These are phyloP conservation scores for Sarcophaga bullata DNA, from an alignment of 1,140 invertebrate species.

Conservation along the genomic window DNA sequence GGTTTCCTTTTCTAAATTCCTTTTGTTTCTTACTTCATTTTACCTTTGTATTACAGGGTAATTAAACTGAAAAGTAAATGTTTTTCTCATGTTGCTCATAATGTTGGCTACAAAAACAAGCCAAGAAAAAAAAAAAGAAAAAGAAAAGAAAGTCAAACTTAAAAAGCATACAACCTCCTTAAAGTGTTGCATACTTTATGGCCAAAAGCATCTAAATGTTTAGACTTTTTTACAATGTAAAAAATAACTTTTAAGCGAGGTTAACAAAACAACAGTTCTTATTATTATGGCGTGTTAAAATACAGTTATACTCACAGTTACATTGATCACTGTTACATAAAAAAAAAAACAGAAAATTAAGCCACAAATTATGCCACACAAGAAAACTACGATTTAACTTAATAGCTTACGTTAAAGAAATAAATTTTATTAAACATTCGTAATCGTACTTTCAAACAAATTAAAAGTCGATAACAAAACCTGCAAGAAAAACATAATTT, in stretches of 20 bases:
- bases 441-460: too few relatives aligned
- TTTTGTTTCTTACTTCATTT: neutral
- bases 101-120: neutral
- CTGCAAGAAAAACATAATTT: too few relatives aligned
- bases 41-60: neutral
- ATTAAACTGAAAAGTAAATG: conserved; percentile 27
- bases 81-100: neutral
- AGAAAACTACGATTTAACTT: too few relatives aligned
- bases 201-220: neutral
- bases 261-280: conserved; percentile 2
- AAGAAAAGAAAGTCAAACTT: neutral
- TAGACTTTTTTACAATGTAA: neutral
- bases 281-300: neutral
- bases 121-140: too few relatives aligned
- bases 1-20: neutral
- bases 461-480: too few relatives aligned
- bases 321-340: too few relatives aligned
- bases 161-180: neutral
- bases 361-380: too few relatives aligned
- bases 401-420: too few relatives aligned
- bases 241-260: neutral
- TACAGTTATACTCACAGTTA: neutral
- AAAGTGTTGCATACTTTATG: neutral
- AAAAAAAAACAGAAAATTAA: too few relatives aligned
- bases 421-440: too few relatives aligned